phyloP scores from a whole-genome alignment of 2,888 invertebrate species.

The Arge pagana region DNA sequence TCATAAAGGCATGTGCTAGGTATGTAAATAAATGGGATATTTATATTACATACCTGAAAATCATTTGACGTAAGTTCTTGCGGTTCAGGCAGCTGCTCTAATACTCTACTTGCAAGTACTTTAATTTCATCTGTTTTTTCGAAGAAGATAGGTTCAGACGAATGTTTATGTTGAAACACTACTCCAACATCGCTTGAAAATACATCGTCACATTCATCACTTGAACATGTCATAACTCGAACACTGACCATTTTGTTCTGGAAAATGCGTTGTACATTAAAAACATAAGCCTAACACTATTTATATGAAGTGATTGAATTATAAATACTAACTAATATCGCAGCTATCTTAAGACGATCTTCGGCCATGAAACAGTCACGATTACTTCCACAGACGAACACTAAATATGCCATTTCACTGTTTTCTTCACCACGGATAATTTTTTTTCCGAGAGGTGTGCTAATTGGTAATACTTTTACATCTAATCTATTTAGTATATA shows the following conservation, averaged over 20 bases:
- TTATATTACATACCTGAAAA: conserved; percentile 64
- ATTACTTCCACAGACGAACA: conserved; percentile 42
- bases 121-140: conserved; percentile 54
- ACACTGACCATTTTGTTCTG: conserved; percentile 46
- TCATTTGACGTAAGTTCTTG: conserved; percentile 62
- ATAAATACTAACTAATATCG: conserved; percentile 69
- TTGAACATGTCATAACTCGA: conserved; percentile 35
- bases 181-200: conserved; percentile 35
- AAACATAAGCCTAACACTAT: background rate
- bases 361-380: conserved; percentile 41
- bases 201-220: conserved; percentile 33
- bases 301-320: conserved; percentile 34
- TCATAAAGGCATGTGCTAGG: background rate
- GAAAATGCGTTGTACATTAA: background rate
- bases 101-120: conserved; percentile 64
- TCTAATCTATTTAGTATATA: conserved; percentile 44
- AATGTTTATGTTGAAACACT: conserved; percentile 44
- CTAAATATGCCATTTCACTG: conserved; percentile 37
- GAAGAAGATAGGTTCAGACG: conserved; percentile 52
- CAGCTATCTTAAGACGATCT: conserved; percentile 66
- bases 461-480: conserved; percentile 40
- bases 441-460: conserved; percentile 35
- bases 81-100: conserved; percentile 67
- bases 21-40: conserved; percentile 5
- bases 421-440: conserved; percentile 34